Base-by-base conservation (phyloP, 35 echinoderm and acorn worm genomes). In the Holothuria glaberrima region DNA sequence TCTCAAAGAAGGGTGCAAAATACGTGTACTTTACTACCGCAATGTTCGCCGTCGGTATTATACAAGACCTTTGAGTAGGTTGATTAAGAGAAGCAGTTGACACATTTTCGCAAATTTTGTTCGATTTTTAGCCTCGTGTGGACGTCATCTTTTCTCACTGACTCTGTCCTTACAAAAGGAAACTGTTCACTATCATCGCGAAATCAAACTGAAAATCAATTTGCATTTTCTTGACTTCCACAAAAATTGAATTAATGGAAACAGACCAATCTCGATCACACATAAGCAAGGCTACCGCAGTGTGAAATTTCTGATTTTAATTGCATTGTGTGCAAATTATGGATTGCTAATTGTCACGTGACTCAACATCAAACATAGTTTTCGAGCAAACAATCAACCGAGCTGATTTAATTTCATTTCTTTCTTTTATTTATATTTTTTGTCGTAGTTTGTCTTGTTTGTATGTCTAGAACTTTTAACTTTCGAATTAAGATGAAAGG, bases 311-410 rank as follows among this genome's bases (percentile, higher is more conserved):
- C 41, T 75, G 71, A 48, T 7, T n/a, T 48, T 78, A 78, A 78
- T 78, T 78, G 74, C 74, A 78, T 78, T 48, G 44, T 78, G 36
- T 21, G 74, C 36, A 78, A 78, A 78, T 78, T 78, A 78, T 78
- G 74, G 74, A 52, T 41, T 78, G 31, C 45, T 78, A 78, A 78
- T 48, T 78, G 74, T 78, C 74, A 78, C 74, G 74, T 78, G 74
- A 78, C 74, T 19, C 17, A 78, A 48, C 74, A 78, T 78, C 74
- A 78, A 78, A 78, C 74, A 78, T 78, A 48, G 38, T n/a, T 48
- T 78, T 21, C 38, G 24, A 78, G 74, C 74, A 78, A 78, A 48
- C 35, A 50, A 48, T 78, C 38, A 78, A 24, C 36, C 35, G 33
- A n/a, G 41, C 74, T 78, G 35, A 78, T 48, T 48, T 78, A 78